Conservation (phyloP, 2,113 vertebrate genomes). For the Tretioscincus oriximinensis region DNA sequence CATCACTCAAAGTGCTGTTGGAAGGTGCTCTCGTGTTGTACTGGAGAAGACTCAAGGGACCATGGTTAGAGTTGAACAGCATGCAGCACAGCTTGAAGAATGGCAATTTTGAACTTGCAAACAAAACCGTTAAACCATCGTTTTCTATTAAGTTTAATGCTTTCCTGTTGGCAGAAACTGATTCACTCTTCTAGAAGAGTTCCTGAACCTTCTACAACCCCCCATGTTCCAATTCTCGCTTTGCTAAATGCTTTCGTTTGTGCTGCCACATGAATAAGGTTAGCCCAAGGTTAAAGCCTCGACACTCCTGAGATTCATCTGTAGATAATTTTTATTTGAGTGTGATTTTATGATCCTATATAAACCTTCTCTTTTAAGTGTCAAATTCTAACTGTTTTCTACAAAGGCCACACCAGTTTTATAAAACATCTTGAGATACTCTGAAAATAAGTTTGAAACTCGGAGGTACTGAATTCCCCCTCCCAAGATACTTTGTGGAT, state of each 20-base stretch:
- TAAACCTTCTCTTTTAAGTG: slow-evolving; percentile 33
- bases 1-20: slow-evolving; percentile 15
- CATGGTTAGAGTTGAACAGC: neutral
- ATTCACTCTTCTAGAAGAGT: slow-evolving; percentile 8
- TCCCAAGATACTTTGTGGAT: slow-evolving; percentile 22
- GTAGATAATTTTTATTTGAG: slow-evolving; percentile 35
- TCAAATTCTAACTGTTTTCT: slow-evolving; percentile 34
- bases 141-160: slow-evolving; percentile 23
- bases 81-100: slow-evolving; percentile 9
- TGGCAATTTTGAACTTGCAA: slow-evolving; percentile 7
- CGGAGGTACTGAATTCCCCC: slow-evolving; percentile 36
- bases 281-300: slow-evolving; percentile 2
- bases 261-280: slow-evolving; percentile 9
- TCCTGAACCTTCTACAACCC: neutral
- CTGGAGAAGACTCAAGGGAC: neutral
- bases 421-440: slow-evolving; percentile 54
- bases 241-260: slow-evolving; percentile 1
- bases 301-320: slow-evolving; percentile 27
- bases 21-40: neutral
- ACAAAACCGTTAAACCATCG: slow-evolving; percentile 7
- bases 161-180: slow-evolving; percentile 40
- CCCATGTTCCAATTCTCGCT: neutral
- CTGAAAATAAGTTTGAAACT: neutral
- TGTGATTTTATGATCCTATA: slow-evolving; percentile 42
- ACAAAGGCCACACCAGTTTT: slow-evolving; percentile 36